Conservation (phyloP, 2,888 invertebrate genomes). For the Thymelicus sylvestris region DNA sequence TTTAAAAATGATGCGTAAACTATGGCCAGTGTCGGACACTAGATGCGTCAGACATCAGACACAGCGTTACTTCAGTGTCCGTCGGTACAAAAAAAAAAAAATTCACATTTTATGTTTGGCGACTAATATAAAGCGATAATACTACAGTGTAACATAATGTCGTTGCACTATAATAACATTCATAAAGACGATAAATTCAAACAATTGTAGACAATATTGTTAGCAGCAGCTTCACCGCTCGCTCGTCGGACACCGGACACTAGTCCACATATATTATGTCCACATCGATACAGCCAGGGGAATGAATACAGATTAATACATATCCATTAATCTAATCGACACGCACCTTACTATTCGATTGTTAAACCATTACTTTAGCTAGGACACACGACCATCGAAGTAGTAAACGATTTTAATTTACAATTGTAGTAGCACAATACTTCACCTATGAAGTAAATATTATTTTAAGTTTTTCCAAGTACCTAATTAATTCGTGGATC, state of each 20-base stretch:
- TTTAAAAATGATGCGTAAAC: too few relatives aligned
- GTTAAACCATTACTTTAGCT: neutral
- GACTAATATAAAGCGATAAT: too few relatives aligned
- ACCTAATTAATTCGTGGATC: neutral
- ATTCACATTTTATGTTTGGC: too few relatives aligned
- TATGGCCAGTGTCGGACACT: neutral
- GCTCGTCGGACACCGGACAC: too few relatives aligned
- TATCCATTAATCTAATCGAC: conserved; percentile 3
- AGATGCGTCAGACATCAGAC: neutral
- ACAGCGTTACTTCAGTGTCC: neutral
- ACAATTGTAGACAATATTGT: too few relatives aligned
- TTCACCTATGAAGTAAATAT: neutral
- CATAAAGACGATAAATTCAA: too few relatives aligned
- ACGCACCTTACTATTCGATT: conserved; percentile 1
- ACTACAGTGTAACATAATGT: too few relatives aligned
- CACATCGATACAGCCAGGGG: too few relatives aligned
- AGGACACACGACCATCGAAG: conserved; percentile 2
- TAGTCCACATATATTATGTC: too few relatives aligned
- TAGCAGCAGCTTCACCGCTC: too few relatives aligned
- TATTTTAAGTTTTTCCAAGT: neutral
- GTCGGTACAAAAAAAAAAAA: neutral
- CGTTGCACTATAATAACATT: too few relatives aligned
- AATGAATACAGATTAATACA: too few relatives aligned
- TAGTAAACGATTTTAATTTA: neutral
- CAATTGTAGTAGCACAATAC: neutral